Conservation (phyloP, 1,140 invertebrate species). For the Sitobion miscanthi region DNA sequence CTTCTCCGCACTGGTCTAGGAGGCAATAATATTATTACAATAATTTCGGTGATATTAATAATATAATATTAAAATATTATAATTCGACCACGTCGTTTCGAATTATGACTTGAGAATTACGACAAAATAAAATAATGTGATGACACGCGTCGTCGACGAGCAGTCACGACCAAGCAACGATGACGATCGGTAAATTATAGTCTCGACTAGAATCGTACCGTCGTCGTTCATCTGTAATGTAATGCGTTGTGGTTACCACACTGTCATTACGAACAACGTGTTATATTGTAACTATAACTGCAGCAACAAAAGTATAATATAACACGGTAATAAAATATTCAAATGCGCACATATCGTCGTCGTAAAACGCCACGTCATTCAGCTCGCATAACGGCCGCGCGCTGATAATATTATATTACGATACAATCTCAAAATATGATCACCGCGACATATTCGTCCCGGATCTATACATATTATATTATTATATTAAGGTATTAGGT, state of each 20-base stretch:
- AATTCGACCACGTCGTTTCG: background rate
- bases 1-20: background rate
- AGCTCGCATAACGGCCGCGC: background rate
- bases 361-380: background rate
- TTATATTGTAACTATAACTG: background rate
- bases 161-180: background rate
- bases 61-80: background rate
- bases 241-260: background rate
- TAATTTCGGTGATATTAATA: background rate
- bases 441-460: background rate
- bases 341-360: background rate
- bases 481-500: background rate
- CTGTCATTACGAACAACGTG: background rate
- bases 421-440: background rate
- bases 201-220: background rate
- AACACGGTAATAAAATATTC: background rate
- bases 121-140: background rate
- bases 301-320: background rate
- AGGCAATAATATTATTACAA: background rate
- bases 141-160: background rate
- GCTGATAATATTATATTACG: background rate
- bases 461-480: background rate
- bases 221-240: background rate
- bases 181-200: constrained; percentile 5
- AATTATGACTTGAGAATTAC: background rate